A percentile compares a stretch with the other conserved stretches of the same genome.
Evolutionary conservation across 2,113 vertebrate genomes (phyloP).

Genomic region (Toxostoma redivivum): DNA sequence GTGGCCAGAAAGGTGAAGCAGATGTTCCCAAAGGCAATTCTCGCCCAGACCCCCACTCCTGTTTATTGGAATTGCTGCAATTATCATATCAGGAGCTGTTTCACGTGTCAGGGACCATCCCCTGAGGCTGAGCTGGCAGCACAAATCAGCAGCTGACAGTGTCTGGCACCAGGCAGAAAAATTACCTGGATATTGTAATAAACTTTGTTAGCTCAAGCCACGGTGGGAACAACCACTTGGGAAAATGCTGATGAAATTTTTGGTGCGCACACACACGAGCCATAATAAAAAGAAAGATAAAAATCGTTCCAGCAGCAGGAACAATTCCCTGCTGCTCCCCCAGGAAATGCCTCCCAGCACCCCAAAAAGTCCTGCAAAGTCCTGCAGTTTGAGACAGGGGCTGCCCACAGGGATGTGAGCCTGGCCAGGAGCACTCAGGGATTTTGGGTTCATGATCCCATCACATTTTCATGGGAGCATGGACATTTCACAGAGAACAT

Average conservation of each 20-base stretch:
- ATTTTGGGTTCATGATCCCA: neutral
- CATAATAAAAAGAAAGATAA: neutral
- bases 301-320: neutral
- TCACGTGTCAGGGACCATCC: neutral
- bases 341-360: neutral
- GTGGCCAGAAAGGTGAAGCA: neutral
- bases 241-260: neutral
- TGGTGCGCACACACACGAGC: neutral
- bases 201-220: neutral
- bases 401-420: neutral
- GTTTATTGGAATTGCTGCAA: conserved; percentile 27
- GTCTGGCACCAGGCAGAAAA: neutral
- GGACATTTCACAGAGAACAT: neutral
- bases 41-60: conserved; percentile 1
- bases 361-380: neutral
- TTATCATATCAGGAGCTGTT: conserved; percentile 35
- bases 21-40: conserved; percentile 26
- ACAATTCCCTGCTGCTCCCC: neutral
- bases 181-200: neutral
- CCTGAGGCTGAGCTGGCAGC: neutral
- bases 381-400: neutral
- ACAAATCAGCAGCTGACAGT: neutral
- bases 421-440: neutral
- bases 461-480: accelerated
- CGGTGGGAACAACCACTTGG: neutral